Conservation (phyloP, 2,888 invertebrate genomes). For the Drosophila macrospina region DNA sequence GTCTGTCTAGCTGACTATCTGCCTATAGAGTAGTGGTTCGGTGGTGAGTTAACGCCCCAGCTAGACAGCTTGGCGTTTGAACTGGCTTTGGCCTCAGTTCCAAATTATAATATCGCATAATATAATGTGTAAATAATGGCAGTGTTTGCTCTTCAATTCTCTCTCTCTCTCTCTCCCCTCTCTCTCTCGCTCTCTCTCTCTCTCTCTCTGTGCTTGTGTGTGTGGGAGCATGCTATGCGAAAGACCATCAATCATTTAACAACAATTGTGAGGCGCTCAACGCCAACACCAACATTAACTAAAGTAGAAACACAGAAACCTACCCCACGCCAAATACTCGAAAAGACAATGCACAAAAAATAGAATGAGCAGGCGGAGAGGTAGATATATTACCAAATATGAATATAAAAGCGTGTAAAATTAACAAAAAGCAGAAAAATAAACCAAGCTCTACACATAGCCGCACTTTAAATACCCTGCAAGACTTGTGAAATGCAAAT, state of each 20-base stretch:
- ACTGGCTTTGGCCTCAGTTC: slow-evolving; percentile 19
- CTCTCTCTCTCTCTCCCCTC: too few relatives aligned
- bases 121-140: slow-evolving; percentile 66
- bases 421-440: slow-evolving; percentile 3
- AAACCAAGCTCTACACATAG: neutral
- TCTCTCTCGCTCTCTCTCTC: too few relatives aligned
- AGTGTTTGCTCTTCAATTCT: slow-evolving; percentile 23
- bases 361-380: slow-evolving; percentile 48
- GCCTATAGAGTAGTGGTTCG: slow-evolving; percentile 7
- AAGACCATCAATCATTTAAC: slow-evolving; percentile 75
- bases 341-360: slow-evolving; percentile 37
- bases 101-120: slow-evolving; percentile 63
- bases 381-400: slow-evolving; percentile 69
- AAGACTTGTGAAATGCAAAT: too few relatives aligned
- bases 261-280: slow-evolving; percentile 65
- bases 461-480: slow-evolving; percentile 24
- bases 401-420: slow-evolving; percentile 68
- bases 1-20: slow-evolving; percentile 13
- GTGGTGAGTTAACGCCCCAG: slow-evolving; percentile 55
- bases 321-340: slow-evolving; percentile 53
- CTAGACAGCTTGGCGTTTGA: slow-evolving; percentile 69
- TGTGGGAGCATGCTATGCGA: slow-evolving; percentile 56
- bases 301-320: slow-evolving; percentile 33
- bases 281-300: slow-evolving; percentile 54
- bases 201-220: slow-evolving; percentile 33